phyloP scores from a whole-genome alignment of 2,113 vertebrate species.

The Sander lucioperca region DNA sequence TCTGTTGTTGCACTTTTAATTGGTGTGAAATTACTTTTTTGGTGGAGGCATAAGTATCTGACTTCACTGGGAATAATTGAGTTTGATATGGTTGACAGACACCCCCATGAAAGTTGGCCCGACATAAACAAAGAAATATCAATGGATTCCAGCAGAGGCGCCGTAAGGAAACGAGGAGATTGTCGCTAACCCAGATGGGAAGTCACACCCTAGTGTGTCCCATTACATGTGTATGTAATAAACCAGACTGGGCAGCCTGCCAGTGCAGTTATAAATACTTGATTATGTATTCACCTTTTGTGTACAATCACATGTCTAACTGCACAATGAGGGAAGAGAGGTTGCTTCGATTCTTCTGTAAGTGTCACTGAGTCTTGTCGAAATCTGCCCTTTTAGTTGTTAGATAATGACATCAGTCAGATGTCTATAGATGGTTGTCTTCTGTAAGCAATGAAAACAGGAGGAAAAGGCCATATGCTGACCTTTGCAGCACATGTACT shows the following conservation, averaged over 20 bases:
- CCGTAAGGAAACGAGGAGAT: neutral
- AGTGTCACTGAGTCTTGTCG: neutral
- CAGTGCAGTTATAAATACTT: conserved; percentile 43
- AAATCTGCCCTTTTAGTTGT: conserved; percentile 15
- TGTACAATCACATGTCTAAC: neutral
- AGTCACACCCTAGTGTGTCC: neutral
- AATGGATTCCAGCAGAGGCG: conserved; percentile 21
- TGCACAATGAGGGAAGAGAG: neutral
- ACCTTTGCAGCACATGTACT: conserved; percentile 13
- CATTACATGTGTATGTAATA: conserved; percentile 54
- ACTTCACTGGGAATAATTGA: conserved; percentile 67
- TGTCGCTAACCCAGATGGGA: conserved; percentile 23
- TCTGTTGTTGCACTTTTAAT: conserved; percentile 81
- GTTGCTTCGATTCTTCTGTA: neutral
- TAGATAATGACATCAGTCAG: conserved; percentile 11
- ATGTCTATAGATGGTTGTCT: neutral
- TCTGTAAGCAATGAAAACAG: neutral
- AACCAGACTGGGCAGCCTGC: conserved; percentile 1
- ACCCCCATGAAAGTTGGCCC: conserved; percentile 40
- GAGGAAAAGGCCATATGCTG: conserved; percentile 5
- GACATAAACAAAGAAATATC: conserved; percentile 66
- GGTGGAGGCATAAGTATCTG: conserved; percentile 64
- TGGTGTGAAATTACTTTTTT: conserved; percentile 85
- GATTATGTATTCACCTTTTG: conserved; percentile 34
- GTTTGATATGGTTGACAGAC: conserved; percentile 73